Conservation (phyloP, 2,888 invertebrate genomes). For the Lampropteryx suffumata region DNA sequence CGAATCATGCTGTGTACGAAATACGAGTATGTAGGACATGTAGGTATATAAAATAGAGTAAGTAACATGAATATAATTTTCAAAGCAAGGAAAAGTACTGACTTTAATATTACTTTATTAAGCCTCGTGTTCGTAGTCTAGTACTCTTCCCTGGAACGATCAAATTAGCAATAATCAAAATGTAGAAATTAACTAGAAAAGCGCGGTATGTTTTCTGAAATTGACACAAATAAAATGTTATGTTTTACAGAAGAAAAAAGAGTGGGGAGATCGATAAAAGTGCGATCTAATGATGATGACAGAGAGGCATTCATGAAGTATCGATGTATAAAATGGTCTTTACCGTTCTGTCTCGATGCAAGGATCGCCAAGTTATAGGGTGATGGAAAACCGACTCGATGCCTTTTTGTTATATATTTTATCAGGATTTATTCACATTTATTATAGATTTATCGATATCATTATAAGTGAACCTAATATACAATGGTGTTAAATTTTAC, state of each 20-base stretch:
- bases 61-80: constrained; percentile 47
- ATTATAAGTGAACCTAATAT: constrained; percentile 76
- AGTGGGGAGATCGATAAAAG: constrained; percentile 70
- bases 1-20: constrained; percentile 75
- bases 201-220: constrained; percentile 59
- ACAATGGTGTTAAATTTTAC: constrained; percentile 73
- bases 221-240: constrained; percentile 53
- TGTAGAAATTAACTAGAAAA: constrained; percentile 64
- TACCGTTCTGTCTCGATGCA: constrained; percentile 79
- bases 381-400: constrained; percentile 71
- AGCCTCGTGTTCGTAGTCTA: constrained; percentile 6
- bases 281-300: constrained; percentile 81
- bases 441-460: constrained; percentile 69
- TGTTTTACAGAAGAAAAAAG: constrained; percentile 67
- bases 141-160: constrained; percentile 63
- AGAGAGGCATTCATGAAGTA: constrained; percentile 81
- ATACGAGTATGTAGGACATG: constrained; percentile 42
- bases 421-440: constrained; percentile 80
- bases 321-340: constrained; percentile 76
- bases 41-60: constrained; percentile 44
- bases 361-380: constrained; percentile 71
- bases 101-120: constrained; percentile 9
- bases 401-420: constrained; percentile 60
- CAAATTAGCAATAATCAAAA: constrained; percentile 56
- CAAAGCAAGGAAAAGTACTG: constrained; percentile 68